Conservation (phyloP, 2,888 invertebrate species). For the Myopa tessellatipennis region DNA sequence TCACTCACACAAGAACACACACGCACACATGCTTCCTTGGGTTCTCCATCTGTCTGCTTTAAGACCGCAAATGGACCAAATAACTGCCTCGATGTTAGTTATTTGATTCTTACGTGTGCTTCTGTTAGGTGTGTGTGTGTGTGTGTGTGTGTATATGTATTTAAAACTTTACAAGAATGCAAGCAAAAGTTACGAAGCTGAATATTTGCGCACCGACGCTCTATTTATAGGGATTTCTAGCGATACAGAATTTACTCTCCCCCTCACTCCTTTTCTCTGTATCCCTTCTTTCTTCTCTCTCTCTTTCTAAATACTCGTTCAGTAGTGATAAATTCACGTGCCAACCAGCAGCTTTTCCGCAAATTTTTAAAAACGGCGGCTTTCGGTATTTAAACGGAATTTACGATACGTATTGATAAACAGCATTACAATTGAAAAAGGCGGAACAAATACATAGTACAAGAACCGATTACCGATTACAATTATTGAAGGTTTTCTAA, state of each 20-base stretch:
- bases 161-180: background rate
- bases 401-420: no score
- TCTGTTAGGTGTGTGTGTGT: no score
- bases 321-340: slow-evolving; percentile 49
- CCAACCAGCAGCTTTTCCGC: slow-evolving; percentile 44
- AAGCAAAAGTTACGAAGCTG: background rate
- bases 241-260: background rate
- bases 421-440: no score
- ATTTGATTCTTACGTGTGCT: background rate
- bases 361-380: slow-evolving; percentile 20
- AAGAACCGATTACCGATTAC: no score
- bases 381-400: no score
- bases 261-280: no score
- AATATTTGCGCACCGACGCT: background rate
- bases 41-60: slow-evolving; percentile 3
- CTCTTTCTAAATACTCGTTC: background rate
- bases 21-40: no score
- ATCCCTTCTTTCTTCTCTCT: background rate
- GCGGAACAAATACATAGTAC: no score
- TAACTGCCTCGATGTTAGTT: background rate
- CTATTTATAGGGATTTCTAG: background rate
- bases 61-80: background rate
- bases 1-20: no score
- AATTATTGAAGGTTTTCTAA: no score
- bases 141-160: background rate